Evolutionary conservation across 2,797 vertebrate species (phyloP).

Genomic region (Paratrypauchen microcephalus): DNA sequence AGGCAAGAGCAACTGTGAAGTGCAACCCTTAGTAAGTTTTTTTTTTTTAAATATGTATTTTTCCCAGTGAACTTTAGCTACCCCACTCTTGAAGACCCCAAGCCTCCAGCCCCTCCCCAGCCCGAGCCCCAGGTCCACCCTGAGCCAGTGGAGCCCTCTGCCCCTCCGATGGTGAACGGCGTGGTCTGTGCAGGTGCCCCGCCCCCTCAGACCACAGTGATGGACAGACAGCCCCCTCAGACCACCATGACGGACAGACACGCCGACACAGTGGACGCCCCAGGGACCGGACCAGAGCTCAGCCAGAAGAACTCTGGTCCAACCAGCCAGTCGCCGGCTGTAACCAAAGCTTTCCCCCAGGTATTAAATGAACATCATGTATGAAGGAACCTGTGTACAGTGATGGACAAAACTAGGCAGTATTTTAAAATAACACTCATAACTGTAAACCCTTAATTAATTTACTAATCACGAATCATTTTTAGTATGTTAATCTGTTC

Average conservation of each 20-base stretch:
- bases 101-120: conserved; percentile 70
- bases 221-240: conserved; percentile 53
- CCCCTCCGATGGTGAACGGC: conserved; percentile 68
- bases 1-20: no score
- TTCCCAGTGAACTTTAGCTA: conserved; percentile 92
- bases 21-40: background rate
- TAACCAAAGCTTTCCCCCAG: conserved; percentile 84
- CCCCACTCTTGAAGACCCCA: conserved; percentile 90
- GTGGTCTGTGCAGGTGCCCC: conserved; percentile 63
- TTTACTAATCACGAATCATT: no score
- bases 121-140: conserved; percentile 62
- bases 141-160: conserved; percentile 55
- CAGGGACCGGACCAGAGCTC: conserved; percentile 58
- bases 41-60: no score
- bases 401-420: no score
- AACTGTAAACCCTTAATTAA: no score
- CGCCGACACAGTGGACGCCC: conserved; percentile 59
- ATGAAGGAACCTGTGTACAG: background rate
- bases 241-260: conserved; percentile 58
- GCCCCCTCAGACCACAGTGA: conserved; percentile 48
- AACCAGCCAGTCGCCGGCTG: conserved; percentile 62
- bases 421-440: no score
- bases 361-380: conserved; percentile 58
- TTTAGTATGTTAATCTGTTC: no score
- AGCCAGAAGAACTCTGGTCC: conserved; percentile 40